These are phyloP conservation scores for Brenthis daphne DNA, from an alignment of 2,888 invertebrate genomes.

Conservation along the genomic window DNA sequence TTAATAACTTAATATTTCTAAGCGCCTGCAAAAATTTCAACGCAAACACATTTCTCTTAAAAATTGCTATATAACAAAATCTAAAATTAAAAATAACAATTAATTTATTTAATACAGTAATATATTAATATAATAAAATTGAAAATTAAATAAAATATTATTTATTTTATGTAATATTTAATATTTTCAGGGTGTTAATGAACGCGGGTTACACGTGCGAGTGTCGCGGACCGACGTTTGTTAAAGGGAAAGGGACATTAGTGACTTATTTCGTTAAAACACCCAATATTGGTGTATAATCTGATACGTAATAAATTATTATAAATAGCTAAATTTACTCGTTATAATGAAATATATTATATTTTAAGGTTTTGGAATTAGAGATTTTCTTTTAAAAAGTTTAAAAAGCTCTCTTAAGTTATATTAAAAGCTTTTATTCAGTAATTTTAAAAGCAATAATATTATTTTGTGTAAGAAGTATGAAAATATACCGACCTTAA, in stretches of 20 bases:
- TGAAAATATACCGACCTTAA: too few species aligned
- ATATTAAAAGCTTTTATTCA: too few species aligned
- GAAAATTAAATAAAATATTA: neutral
- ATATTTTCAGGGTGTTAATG: conserved; percentile 85
- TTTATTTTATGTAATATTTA: neutral
- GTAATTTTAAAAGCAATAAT: too few species aligned
- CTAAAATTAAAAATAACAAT: neutral
- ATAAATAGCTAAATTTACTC: too few species aligned
- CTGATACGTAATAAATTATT: conserved; percentile 1
- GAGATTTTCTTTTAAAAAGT: too few species aligned
- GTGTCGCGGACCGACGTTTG: conserved; percentile 94
- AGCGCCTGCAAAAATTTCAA: conserved; percentile 11
- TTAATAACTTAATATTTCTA: too few species aligned
- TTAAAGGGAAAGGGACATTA: conserved; percentile 96
- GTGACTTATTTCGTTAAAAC: conserved; percentile 96
- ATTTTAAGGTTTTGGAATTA: too few species aligned
- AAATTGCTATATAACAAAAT: neutral
- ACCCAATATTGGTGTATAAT: conserved; percentile 80
- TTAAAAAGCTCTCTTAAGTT: too few species aligned
- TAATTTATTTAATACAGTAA: neutral
- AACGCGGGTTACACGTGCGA: conserved; percentile 93
- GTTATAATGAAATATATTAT: too few species aligned
- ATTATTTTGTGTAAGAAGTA: too few species aligned
- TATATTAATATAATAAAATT: neutral
- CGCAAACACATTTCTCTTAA: neutral